A percentile compares a stretch with the other conserved stretches of the same genome.
Evolutionary conservation across 2,888 invertebrate genomes (phyloP).

Genomic region (Rotaria socialis): DNA sequence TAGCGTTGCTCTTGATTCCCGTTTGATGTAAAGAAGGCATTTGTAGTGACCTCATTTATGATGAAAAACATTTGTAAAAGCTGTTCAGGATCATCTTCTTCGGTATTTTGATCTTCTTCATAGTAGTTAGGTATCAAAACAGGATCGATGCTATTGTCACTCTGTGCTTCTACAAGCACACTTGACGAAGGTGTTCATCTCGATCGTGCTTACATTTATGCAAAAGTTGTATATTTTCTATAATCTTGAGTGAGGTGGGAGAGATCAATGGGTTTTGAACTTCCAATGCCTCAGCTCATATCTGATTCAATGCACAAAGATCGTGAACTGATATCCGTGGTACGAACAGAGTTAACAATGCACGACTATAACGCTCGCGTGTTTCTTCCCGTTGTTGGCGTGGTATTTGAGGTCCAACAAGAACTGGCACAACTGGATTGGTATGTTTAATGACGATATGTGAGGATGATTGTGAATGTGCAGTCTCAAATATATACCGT

Average conservation of each 20-base stretch:
- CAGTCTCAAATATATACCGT: background rate
- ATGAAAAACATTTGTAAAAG: background rate
- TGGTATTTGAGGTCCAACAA: background rate
- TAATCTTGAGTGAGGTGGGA: background rate
- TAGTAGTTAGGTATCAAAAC: background rate
- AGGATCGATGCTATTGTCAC: background rate
- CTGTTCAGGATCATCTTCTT: background rate
- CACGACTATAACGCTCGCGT: background rate
- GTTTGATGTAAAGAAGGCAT: background rate
- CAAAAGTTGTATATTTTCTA: background rate
- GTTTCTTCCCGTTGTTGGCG: background rate
- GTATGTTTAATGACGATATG: background rate
- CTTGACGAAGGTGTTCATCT: background rate
- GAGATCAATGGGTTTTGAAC: background rate
- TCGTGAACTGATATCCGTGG: background rate
- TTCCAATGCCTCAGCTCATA: background rate
- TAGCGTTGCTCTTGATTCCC: background rate
- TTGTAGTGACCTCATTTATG: background rate
- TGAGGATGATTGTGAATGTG: background rate
- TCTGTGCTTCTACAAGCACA: background rate
- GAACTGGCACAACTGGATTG: background rate
- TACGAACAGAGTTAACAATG: background rate
- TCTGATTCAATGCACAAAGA: background rate
- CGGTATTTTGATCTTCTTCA: too few species aligned
- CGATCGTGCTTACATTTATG: background rate